Conservation (phyloP, 2,113 vertebrate genomes). For the Pogona vitticeps region DNA sequence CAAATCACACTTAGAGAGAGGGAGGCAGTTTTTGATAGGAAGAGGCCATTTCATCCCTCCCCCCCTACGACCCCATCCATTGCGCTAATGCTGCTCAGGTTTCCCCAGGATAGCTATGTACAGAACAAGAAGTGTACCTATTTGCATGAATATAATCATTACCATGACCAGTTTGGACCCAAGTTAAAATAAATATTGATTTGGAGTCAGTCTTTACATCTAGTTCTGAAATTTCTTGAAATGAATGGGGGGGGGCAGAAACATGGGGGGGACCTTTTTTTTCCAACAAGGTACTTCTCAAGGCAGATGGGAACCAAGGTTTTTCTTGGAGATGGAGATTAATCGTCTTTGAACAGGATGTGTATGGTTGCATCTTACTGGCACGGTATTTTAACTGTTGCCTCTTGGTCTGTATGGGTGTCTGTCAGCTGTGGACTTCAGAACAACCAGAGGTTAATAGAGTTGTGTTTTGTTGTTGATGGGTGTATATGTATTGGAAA, state of each 20-base stretch:
- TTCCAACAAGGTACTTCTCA: too few relatives aligned
- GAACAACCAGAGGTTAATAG: neutral
- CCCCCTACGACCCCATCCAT: neutral
- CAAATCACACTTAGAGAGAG: neutral
- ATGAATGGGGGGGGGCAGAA: neutral
- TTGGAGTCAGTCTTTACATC: neutral
- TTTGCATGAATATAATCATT: neutral
- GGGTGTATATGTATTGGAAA: neutral
- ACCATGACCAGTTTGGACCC: too few relatives aligned
- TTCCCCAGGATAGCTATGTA: neutral
- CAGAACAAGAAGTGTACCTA: neutral
- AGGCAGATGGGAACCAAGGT: too few relatives aligned
- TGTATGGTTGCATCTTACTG: neutral
- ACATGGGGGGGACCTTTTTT: too few relatives aligned
- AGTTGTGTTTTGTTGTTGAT: neutral
- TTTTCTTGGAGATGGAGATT: neutral
- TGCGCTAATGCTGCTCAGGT: neutral
- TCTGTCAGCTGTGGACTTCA: too few relatives aligned
- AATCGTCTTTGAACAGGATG: neutral
- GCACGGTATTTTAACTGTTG: neutral
- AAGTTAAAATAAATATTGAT: too few relatives aligned
- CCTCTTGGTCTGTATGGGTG: neutral
- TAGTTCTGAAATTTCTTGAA: neutral
- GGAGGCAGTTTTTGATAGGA: neutral
- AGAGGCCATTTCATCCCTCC: neutral